Evolutionary conservation across 2,113 vertebrate genomes (phyloP), one percentile per base, ranked within the genome.

Genomic region (Vulpes vulpes): DNA sequence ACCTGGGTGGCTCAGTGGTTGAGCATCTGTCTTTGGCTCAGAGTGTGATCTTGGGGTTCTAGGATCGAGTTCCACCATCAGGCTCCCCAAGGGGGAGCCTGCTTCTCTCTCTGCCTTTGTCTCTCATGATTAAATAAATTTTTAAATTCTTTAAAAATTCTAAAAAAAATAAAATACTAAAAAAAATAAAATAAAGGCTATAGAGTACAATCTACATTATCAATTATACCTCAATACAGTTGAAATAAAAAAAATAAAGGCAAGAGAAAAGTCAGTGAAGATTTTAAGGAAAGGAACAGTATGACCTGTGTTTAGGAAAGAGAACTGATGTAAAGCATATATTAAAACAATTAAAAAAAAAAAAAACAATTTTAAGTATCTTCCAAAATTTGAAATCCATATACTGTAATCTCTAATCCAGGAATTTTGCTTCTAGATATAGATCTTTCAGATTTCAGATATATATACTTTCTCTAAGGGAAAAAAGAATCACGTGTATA

Each of bases 231-330:
- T n/a, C 17, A 79, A 55, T n/a, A 79, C 30, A 65, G 49, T 7
- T 90, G 51, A 90, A 95, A 95, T 74, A 49, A 82, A 94, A 69
- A 20, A 91, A 94, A 69, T 25, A 67, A 88, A 84, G 25, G 60
- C 62, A 95, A 92, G 2, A 5, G 19, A 89, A 89, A 30, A 95
- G 27, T 1, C 55, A 85, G 27, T 71, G 14, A 88, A 87, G 14
- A 67, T 53, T 60, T 89, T 78, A 87, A 74, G 88, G 32, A 73
- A 30, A 35, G 9, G 20, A 78, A 55, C 2, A 84, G 88, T 10
- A 55, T 7, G 38, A 80, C 32, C 30, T 71, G 49, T 83, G 53
- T n/a, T 91, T 69, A 82, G 64, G 49, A 20, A 80, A 53, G 10
- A 62, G 55, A 57, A 95, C 3, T 86, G 25, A 43, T 35, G 3